Base-by-base conservation (phyloP, 35 echinoderm and acorn worm species). In the Heliocidaris tuberculata region DNA sequence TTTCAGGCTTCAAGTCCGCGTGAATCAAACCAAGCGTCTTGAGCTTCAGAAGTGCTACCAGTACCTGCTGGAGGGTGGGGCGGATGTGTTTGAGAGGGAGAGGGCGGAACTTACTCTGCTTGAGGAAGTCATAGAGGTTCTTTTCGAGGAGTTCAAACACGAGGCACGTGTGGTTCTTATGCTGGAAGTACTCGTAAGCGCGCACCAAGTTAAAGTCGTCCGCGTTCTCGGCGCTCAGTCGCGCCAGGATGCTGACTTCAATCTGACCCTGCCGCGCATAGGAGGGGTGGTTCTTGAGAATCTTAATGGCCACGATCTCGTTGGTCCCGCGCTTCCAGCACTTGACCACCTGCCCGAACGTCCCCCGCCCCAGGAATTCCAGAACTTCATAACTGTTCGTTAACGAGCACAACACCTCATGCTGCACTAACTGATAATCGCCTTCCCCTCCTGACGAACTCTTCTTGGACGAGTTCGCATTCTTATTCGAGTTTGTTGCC, bases 311-410 rank as follows among this genome's bases (percentile, higher is more conserved):
- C 9, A 99, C 98, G 27, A 99, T 99, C 92, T 99, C 98, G 60
- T 99, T 99, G 8, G 98, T 99, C n/a, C 98, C 98, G 27, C 98
- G 97, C 87, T 99, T 99, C 98, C 98, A 99, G 94, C 98, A 99
- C 93, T 99, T 99, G 48, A 99, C 98, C 13, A 99, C 98, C 93
- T 99, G 98, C 21, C 98, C 98, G 32, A 99, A 99, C 70, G 98
- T 99, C 49, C 98, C 98, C 85, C 98, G 90, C 30, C 98, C 98
- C 2, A 99, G 94, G 93, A 99, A 99, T 85, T 99, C 98, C 19
- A 99, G 85, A 30, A 99, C 98, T 86, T 99, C 98, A 93, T 99
- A 99, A 78, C 98, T 96, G 94, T 99, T 99, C 16, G 98, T 99
- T 71, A 97, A 95, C 31, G 98, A 99, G 30, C 96, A 97, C 87